Evolutionary conservation across 2,888 invertebrate species (phyloP).

Genomic region (Scaptodrosophila latifasciaeformis): DNA sequence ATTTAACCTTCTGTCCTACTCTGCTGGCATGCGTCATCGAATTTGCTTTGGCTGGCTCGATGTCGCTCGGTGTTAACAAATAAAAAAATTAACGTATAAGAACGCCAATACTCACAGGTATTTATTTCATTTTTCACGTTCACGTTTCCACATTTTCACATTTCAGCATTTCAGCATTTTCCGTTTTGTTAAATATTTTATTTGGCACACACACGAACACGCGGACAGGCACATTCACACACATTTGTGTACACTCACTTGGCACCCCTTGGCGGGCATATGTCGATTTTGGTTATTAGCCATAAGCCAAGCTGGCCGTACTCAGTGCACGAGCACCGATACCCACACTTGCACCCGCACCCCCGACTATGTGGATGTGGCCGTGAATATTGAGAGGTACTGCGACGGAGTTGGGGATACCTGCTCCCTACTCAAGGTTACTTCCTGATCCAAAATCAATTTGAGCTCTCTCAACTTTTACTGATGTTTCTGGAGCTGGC

Average conservation of each 20-base stretch:
- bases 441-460: constrained; percentile 43
- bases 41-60: constrained; percentile 23
- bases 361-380: constrained; percentile 13
- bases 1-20: constrained; percentile 71
- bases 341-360: constrained; percentile 1
- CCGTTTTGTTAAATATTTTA: constrained; percentile 48
- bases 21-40: constrained; percentile 71
- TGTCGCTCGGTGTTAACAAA: not conserved
- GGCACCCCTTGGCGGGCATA: constrained; percentile 31
- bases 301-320: constrained; percentile 51
- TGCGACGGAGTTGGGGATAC: constrained; percentile 1
- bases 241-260: constrained; percentile 29
- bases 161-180: constrained; percentile 24
- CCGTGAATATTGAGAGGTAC: constrained; percentile 4
- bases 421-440: constrained; percentile 59
- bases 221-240: constrained; percentile 18
- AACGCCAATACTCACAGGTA: too few relatives aligned
- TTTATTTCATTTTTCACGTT: not conserved
- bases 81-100: not conserved
- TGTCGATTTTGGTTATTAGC: constrained; percentile 41
- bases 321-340: constrained; percentile 41
- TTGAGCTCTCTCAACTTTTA: not conserved
- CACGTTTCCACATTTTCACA: too few relatives aligned
- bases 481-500: too few relatives aligned
- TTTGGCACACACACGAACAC: constrained; percentile 41